Base-by-base conservation (phyloP, 2,113 vertebrate genomes). In the Falco punctatus region DNA sequence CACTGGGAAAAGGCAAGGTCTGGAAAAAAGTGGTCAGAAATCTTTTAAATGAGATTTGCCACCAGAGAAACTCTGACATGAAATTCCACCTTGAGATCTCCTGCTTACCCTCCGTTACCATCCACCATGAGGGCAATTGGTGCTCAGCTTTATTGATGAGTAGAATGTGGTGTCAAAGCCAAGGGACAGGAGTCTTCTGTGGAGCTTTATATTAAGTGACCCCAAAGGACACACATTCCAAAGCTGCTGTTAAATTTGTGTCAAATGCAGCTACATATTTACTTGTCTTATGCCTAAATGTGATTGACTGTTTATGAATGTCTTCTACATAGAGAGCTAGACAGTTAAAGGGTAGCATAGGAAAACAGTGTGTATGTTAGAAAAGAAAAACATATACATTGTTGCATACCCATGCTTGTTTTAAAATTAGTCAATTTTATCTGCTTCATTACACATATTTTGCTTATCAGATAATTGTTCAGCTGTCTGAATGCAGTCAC, bases 401-500 rank as follows among this genome's bases (percentile, higher is more conserved):
- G 57, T 62, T 87, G 30, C 27, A 73, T 82, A 58, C 0, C 7
- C 28, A n/a, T 64, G 67, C 23, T 87, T 91, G 52, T 77, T 95
- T 86, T 87, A 82, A 92, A 93, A 85, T 86, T n/a, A 81, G 44
- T 81, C 33, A 4, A 38, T 92, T 95, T 95, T 86, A 80, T 96
- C 91, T 27, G 70, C 94, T 92, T 94, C 54, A 90, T 83, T 95
- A 70, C 38, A 59, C 69, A 26, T 66, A 87, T 90, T 97, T 94
- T 95, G 55, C 62, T 92, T 88, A 96, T 81, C 91, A 90, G 61
- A 87, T 65, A 96, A 52, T 57, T 97, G 64, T 90, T 87, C 91
- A 57, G 35, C 87, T 78, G 42, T 92, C 89, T 94, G 33, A 94
- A 97, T 80, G 44, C 49, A 69, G 77, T 92, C 86, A 89, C 67